A percentile compares a stretch with the other conserved stretches of the same genome.
phyloP scores from a whole-genome alignment of 2,797 vertebrate species.

The Dendrocincla tyrannina region DNA sequence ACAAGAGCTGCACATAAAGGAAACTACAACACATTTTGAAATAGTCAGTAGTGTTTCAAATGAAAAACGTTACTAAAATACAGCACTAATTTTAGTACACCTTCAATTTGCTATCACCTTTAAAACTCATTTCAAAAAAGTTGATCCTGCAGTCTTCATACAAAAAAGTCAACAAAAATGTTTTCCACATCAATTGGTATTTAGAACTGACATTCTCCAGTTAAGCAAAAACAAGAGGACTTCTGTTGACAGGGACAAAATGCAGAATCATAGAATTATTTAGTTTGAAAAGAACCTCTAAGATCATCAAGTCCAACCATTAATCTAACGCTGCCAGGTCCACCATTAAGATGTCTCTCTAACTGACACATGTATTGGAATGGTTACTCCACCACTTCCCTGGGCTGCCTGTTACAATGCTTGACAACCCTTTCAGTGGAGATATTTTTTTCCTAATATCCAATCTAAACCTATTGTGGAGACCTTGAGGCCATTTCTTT shows the following conservation, averaged over 20 bases:
- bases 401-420: background rate
- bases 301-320: background rate
- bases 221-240: background rate
- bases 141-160: background rate
- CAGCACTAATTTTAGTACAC: background rate
- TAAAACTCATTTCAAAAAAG: background rate
- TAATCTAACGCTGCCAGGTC: background rate
- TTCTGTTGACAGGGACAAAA: background rate
- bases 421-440: background rate
- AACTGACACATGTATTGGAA: no score
- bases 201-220: background rate
- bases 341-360: background rate
- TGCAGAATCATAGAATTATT: background rate
- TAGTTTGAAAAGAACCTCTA: background rate
- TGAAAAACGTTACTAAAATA: background rate
- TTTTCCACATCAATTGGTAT: background rate
- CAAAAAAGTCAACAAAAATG: background rate
- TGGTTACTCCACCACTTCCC: background rate
- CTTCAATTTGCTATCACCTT: background rate
- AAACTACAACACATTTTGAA: background rate
- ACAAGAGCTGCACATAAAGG: background rate
- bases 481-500: background rate
- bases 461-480: background rate
- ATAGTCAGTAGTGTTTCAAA: background rate
- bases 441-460: background rate